Base-by-base conservation (phyloP, 2,113 vertebrate genomes). In the Fukomys damarensis region DNA sequence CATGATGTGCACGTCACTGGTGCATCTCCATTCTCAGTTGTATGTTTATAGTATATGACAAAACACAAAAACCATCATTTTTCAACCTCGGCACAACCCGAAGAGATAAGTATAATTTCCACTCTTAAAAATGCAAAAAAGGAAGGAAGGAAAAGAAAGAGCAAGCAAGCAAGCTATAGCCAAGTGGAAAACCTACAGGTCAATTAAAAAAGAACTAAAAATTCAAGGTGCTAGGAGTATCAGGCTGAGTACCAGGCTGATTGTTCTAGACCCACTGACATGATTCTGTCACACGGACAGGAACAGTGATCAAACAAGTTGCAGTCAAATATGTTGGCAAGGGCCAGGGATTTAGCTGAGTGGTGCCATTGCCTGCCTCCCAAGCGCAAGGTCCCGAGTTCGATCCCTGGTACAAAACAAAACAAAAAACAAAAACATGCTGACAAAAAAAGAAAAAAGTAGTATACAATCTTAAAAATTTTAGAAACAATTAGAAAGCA, bases 211-310 rank as follows among this genome's bases (percentile, higher is more conserved):
- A 20, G 38, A 54, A 12, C n/a, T 12, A 30, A 28, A 52, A 43
- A 16, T 30, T 14, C 32, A 72, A 80, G 77, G 7, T 22, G 52
- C 16, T 3, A 24, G 32, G n/a, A 70, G 43, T 16, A 26, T 35
- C 19, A 28, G 43, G 20, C 5, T 14, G 43, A 61, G 10, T 0
- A 7, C 58, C 0, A 12, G 46, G 59, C 17, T 8, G 35, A 52
- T 3, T 26, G 85, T 12, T 56, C 43, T 12, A 6, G 22, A 3
- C n/a, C 24, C 14, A 26, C 26, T 24, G 26, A 56, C 46, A 32
- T 9, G 86, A 2, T 32, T 5, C 49, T 8, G 20, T 16, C 8
- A 52, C 0, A 5, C 0, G 2, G 32, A 59, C 2, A 46, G 35
- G 0, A 17, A 16, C 4, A 74, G 56, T 19, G 35, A 56, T 28